phyloP scores from a whole-genome alignment of 2,113 vertebrate genomes.

The Chionomys nivalis region DNA sequence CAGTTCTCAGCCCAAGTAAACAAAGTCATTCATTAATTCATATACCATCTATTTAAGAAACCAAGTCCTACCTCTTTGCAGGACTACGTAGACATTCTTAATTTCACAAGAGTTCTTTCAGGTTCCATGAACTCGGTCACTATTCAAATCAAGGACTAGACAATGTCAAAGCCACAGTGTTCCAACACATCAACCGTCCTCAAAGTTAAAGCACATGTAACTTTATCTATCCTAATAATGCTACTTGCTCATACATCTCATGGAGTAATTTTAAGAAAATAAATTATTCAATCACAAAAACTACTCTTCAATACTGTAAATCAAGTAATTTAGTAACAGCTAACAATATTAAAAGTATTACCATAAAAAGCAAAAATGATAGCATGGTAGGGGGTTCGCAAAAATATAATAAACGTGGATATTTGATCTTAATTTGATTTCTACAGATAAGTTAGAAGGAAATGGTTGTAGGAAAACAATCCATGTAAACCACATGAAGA shows the following conservation, averaged over 20 bases:
- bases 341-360: not conserved
- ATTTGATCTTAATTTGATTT: conserved; percentile 1
- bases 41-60: not conserved
- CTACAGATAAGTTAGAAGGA: conserved; percentile 26
- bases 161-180: not conserved
- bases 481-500: not conserved
- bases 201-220: not conserved
- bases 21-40: not conserved
- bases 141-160: not conserved
- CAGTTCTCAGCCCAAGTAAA: not conserved
- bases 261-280: not conserved
- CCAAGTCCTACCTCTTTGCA: not conserved
- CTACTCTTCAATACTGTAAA: conserved; percentile 12
- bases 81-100: not conserved
- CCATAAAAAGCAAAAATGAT: not conserved
- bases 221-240: not conserved
- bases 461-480: not conserved
- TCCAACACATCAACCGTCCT: not conserved
- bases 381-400: not conserved
- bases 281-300: not conserved
- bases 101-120: not conserved
- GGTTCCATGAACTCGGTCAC: not conserved
- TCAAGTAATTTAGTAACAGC: not conserved
- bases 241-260: not conserved
- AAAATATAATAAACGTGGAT: not conserved